These are phyloP conservation scores for Drosophila pegasa DNA, from an alignment of 2,888 invertebrate species.

Conservation along the genomic window DNA sequence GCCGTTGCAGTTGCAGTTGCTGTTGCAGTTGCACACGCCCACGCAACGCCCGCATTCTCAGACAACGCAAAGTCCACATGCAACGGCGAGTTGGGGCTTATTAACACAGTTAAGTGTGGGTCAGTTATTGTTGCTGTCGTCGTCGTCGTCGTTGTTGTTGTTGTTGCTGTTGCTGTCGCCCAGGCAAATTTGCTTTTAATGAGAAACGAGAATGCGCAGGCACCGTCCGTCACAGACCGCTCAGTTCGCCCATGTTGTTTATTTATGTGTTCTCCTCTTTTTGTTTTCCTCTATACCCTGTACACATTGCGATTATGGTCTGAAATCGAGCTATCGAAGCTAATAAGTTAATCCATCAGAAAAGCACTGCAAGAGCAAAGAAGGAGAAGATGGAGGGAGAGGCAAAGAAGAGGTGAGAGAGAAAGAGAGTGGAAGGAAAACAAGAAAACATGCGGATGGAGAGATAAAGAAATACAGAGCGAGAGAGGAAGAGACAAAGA, in stretches of 20 bases:
- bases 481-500: too few relatives aligned
- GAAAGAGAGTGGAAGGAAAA: too few relatives aligned
- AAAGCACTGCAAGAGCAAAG: too few relatives aligned
- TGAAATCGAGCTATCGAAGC: background rate
- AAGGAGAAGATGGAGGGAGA: too few relatives aligned
- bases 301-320: background rate
- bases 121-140: constrained; percentile 31
- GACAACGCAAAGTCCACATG: constrained; percentile 46
- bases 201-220: constrained; percentile 50
- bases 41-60: constrained; percentile 63
- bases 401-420: too few relatives aligned
- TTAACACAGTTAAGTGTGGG: constrained; percentile 48
- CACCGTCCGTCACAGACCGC: constrained; percentile 4
- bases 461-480: too few relatives aligned
- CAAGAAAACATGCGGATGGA: too few relatives aligned
- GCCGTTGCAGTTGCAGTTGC: constrained; percentile 22
- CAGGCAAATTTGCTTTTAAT: constrained; percentile 55
- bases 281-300: background rate
- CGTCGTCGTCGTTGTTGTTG: constrained; percentile 14
- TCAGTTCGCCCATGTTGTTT: constrained; percentile 28
- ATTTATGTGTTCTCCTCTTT: constrained; percentile 4
- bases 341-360: too few relatives aligned
- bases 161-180: constrained; percentile 29
- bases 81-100: constrained; percentile 31
- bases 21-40: constrained; percentile 37